Evolutionary conservation across 2,888 invertebrate genomes (phyloP), one percentile per base, ranked within the genome.

Genomic region (Eretmocerus hayati): DNA sequence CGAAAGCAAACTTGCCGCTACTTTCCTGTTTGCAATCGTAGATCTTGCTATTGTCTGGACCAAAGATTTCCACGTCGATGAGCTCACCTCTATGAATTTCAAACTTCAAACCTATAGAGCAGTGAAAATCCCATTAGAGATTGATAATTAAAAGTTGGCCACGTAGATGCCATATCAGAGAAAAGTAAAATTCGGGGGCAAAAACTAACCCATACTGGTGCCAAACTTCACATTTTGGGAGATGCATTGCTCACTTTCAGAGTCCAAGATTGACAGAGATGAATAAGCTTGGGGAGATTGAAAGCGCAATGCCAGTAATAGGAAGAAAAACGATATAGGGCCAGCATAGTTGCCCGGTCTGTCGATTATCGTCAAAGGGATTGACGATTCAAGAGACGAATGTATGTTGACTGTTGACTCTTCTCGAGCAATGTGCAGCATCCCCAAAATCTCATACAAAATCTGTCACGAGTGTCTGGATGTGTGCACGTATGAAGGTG

Each of bases 71-170:
- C 64, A 99, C 97, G 70, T 99, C 99, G 57, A 97, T 74, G 73
- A 99, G 99, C 40, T 99, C 99, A 57, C 99, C 99, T 74, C 99
- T 99, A 6, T 95, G 92, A 62, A 99, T 97, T 74, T 99, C 97
- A 74, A 99, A 99, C 64, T 91, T 95, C 46, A 99, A 75, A 58
- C 90, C 91, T 91, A 70, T n/a, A n/a, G 1, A 74, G n/a, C n/a
- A n/a, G n/a, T 74, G n/a, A 35, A 3, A n/a, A n/a, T n/a, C n/a
- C n/a, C n/a, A n/a, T n/a, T n/a, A n/a, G n/a, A n/a, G n/a, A n/a
- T n/a, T n/a, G 30, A 9, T 9, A 9, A 9, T 30, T 9, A 30
- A 8, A 13, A 9, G 30, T 13, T 30, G 8, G 8, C 13, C 13
- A 30, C 8, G 8, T 8, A 30, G 30, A 8, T 30, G 30, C n/a